A percentile compares a stretch with the other conserved stretches of the same genome.
Evolutionary conservation across 2,888 invertebrate genomes (phyloP).

Genomic region (Leptinotarsa haldemani): DNA sequence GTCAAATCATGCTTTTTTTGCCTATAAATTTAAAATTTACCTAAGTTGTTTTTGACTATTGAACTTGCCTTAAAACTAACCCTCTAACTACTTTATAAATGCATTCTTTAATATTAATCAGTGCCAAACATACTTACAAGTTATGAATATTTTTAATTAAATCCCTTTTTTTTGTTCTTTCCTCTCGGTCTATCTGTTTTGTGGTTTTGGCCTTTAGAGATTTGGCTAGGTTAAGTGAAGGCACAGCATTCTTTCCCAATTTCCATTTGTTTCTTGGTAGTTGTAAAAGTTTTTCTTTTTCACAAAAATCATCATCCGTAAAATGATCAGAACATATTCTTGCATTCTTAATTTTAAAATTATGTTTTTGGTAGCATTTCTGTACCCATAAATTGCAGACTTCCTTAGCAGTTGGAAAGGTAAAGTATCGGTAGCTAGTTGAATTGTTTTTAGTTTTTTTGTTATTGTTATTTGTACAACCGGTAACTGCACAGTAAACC

Average conservation of each 20-base stretch:
- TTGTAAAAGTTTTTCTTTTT: slow-evolving; percentile 25
- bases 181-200: neutral
- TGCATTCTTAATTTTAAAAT: slow-evolving; percentile 27
- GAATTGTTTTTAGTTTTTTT: neutral
- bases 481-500: neutral
- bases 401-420: slow-evolving; percentile 7
- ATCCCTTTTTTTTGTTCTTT: neutral
- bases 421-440: slow-evolving; percentile 1
- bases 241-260: neutral
- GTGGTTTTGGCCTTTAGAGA: slow-evolving; percentile 1
- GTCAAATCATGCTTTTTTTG: neutral
- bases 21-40: neutral
- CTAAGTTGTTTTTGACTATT: neutral
- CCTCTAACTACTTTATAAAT: neutral
- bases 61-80: slow-evolving; percentile 1
- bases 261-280: slow-evolving; percentile 17
- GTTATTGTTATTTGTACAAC: neutral
- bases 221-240: slow-evolving; percentile 1
- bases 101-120: slow-evolving; percentile 1
- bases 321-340: slow-evolving; percentile 35
- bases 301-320: slow-evolving; percentile 30
- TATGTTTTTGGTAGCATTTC: slow-evolving; percentile 30
- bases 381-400: slow-evolving; percentile 23
- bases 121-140: slow-evolving; percentile 1
- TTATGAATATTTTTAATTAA: neutral